Evolutionary conservation across 2,797 vertebrate species (phyloP), one percentile per base, ranked within the genome.

Genomic region (Perodicticus potto): DNA sequence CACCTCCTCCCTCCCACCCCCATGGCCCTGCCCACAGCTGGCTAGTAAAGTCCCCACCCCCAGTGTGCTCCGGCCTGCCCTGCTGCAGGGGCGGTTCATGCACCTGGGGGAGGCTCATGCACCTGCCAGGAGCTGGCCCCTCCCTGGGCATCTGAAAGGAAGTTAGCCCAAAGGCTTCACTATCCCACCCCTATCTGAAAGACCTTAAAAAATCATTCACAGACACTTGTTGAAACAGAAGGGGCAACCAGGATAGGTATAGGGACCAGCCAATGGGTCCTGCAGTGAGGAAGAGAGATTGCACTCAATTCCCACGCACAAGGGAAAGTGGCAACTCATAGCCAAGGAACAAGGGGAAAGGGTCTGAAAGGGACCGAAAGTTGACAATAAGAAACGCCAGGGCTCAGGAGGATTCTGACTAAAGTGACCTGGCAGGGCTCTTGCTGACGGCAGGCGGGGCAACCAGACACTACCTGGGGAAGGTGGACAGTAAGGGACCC

Each of bases 1-100:
- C 94, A 3, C 96, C 96, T 23, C 96, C 59, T 93, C 72, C 93
- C 77, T 89, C 96, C 93, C 89, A 55, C 91, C 77, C n/a, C 69
- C 55, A 23, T 27, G 1, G 22, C 93, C 96, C 96, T 61, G 76
- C 97, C 97, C 94, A 92, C 80, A 73, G 82, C 81, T 19, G 9
- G 32, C 74, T 7, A 72, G 45, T 2, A 9, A 65, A 14, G 88
- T 90, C 87, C 86, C 77, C 89, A 67, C 86, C 93, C 69, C 78
- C 4, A 32, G 6, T 17, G 73, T 22, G 12, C 22, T 53, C 3
- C 0, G 20, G 12, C 55, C 59, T 72, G 7, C 1, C 2, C 17
- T 19, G 14, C n/a, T 34, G 14, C 49, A 53, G 49, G 22, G 12
- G 45, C 53, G 70, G 45, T 22, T 67, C 61, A 16, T 16, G 32